Conservation (phyloP, 2,113 vertebrate species). For the Copsychus sechellarum region DNA sequence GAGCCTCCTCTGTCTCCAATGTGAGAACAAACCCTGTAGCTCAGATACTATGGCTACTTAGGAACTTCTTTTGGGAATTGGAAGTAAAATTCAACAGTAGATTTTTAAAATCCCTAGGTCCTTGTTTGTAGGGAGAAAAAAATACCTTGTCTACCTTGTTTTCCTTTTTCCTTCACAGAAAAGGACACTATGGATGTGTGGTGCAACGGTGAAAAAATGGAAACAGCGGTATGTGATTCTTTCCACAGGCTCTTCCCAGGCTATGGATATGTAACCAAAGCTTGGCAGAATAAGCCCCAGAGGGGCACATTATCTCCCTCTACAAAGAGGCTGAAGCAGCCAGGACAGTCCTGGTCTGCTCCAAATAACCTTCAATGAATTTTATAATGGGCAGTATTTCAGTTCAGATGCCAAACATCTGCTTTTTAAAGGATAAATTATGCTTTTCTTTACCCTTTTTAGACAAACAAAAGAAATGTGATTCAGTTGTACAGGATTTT, state of each 20-base stretch:
- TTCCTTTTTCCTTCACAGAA: constrained; percentile 77
- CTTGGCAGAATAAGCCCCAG: not conserved
- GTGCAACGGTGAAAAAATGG: constrained; percentile 94
- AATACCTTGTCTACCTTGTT: not conserved
- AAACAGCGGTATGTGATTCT: constrained; percentile 88
- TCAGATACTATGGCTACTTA: not conserved
- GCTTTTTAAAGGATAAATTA: not conserved
- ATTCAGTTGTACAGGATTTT: not conserved
- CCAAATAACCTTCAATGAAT: not conserved
- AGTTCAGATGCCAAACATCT: not conserved
- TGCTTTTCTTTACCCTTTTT: not conserved
- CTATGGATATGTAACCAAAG: not conserved
- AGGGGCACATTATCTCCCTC: not conserved
- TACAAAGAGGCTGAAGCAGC: not conserved
- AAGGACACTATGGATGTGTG: constrained; percentile 99
- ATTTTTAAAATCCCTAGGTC: not conserved
- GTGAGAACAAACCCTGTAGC: not conserved
- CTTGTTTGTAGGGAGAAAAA: not conserved
- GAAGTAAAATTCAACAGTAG: not conserved
- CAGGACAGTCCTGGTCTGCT: not conserved
- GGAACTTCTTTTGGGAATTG: not conserved
- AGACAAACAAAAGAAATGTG: not conserved
- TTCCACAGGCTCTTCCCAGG: not conserved
- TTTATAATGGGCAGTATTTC: not conserved
- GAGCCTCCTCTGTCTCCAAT: not conserved